phyloP scores from a whole-genome alignment of 2,113 vertebrate species.

The Melanocharis versteri region DNA sequence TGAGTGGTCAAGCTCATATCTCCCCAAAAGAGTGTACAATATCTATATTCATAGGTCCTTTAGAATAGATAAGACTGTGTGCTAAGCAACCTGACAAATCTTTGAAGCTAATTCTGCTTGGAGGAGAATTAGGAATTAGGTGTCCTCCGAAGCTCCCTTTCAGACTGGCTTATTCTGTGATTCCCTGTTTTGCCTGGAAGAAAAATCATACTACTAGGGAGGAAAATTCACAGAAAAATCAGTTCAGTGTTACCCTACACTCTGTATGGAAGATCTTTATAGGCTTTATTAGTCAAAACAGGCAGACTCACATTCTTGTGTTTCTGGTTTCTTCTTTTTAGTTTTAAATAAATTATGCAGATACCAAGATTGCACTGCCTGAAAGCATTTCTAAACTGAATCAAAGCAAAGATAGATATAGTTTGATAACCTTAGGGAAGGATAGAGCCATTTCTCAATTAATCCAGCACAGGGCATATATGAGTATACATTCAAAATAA shows the following conservation, averaged over 20 bases:
- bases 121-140: background rate
- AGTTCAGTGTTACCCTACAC: fast-evolving
- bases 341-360: background rate
- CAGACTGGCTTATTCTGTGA: background rate
- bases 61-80: background rate
- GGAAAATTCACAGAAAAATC: background rate
- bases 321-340: background rate
- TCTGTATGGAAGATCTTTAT: background rate
- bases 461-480: background rate
- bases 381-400: background rate
- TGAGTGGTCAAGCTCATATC: background rate
- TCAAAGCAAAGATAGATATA: background rate
- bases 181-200: background rate
- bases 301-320: background rate
- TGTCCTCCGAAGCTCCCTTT: background rate
- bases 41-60: background rate
- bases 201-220: background rate
- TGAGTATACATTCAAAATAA: background rate
- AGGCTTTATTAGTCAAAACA: background rate
- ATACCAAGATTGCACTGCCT: background rate
- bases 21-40: background rate
- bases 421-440: background rate
- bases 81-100: background rate
- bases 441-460: background rate
- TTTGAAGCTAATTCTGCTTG: background rate